Evolutionary conservation across 2,888 invertebrate genomes (phyloP).

Genomic region (Hipparchia semele): DNA sequence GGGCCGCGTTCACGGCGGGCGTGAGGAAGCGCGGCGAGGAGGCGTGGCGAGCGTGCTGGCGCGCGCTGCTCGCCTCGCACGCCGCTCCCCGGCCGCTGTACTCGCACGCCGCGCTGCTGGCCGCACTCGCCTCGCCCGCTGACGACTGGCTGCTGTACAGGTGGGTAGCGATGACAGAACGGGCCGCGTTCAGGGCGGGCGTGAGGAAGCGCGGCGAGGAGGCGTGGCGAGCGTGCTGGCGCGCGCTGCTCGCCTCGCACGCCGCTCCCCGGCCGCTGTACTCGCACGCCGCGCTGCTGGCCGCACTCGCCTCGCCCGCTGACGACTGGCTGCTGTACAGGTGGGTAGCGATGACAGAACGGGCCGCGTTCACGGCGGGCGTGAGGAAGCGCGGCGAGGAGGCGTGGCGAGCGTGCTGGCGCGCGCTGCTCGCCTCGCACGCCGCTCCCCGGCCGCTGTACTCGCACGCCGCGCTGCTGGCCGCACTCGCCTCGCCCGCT

Average conservation of each 20-base stretch:
- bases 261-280: slow-evolving; percentile 85
- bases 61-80: slow-evolving; percentile 62
- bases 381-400: too few species aligned
- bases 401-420: slow-evolving; percentile 55
- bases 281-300: slow-evolving; percentile 83
- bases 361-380: slow-evolving; percentile 52
- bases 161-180: too few species aligned
- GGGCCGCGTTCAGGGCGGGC: slow-evolving; percentile 61
- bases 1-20: slow-evolving; percentile 61
- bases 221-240: slow-evolving; percentile 85
- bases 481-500: slow-evolving; percentile 84
- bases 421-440: slow-evolving; percentile 62
- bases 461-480: slow-evolving; percentile 83
- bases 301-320: slow-evolving; percentile 84
- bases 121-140: slow-evolving; percentile 84
- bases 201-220: slow-evolving; percentile 86
- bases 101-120: slow-evolving; percentile 83
- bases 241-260: slow-evolving; percentile 62
- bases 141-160: slow-evolving; percentile 91
- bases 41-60: slow-evolving; percentile 85
- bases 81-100: slow-evolving; percentile 85
- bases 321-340: slow-evolving; percentile 91
- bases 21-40: slow-evolving; percentile 86
- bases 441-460: slow-evolving; percentile 85
- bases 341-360: too few species aligned